phyloP scores from a whole-genome alignment of 2,113 vertebrate genomes.

The Dipodomys ordii region DNA sequence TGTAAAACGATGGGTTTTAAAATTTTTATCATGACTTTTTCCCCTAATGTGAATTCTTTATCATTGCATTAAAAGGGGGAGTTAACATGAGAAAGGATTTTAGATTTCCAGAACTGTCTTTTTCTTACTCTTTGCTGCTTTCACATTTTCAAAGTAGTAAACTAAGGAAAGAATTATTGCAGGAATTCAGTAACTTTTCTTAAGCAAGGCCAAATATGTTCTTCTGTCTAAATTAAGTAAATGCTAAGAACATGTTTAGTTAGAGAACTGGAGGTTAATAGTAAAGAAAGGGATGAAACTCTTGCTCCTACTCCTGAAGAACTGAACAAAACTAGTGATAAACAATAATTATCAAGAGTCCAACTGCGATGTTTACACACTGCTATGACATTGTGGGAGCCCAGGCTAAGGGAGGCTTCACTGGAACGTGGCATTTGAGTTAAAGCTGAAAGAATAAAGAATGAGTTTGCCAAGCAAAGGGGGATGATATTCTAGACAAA shows the following conservation, averaged over 20 bases:
- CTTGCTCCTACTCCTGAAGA: not conserved
- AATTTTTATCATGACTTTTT: conserved; percentile 38
- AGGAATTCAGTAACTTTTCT: conserved; percentile 43
- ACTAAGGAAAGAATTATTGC: conserved; percentile 21
- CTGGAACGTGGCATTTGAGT: conserved; percentile 27
- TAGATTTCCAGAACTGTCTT: conserved; percentile 28
- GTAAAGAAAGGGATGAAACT: not conserved
- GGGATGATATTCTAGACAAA: conserved; percentile 44
- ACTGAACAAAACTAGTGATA: not conserved
- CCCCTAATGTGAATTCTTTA: conserved; percentile 53
- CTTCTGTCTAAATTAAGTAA: conserved; percentile 47
- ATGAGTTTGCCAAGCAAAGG: not conserved
- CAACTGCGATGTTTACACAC: not conserved
- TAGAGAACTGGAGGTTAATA: not conserved
- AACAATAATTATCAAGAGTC: not conserved
- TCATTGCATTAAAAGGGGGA: conserved; percentile 6
- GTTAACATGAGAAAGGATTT: not conserved
- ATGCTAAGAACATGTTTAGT: not conserved
- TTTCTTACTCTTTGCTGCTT: conserved; percentile 50
- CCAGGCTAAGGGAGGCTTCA: not conserved
- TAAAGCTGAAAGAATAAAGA: conserved; percentile 52
- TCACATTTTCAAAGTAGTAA: conserved; percentile 43
- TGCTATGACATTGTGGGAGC: conserved; percentile 12
- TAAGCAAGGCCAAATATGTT: conserved; percentile 9
- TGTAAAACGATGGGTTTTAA: conserved; percentile 11